phyloP scores from a whole-genome alignment of 2,113 vertebrate genomes.

The Ciconia stormi region DNA sequence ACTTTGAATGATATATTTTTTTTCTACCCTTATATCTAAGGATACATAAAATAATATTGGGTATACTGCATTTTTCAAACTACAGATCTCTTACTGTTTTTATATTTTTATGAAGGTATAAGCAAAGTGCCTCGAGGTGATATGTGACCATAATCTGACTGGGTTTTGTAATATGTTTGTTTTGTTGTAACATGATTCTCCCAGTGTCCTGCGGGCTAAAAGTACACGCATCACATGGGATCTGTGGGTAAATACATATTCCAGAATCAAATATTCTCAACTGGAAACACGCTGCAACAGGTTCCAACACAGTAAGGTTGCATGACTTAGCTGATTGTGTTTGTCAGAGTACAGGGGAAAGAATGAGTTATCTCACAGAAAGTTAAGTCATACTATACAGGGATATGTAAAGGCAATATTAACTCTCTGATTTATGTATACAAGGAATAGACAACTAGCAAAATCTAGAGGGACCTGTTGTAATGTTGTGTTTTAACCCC shows the following conservation, averaged over 20 bases:
- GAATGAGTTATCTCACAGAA: neutral
- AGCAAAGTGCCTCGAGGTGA: neutral
- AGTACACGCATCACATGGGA: neutral
- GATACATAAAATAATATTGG: neutral
- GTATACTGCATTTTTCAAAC: neutral
- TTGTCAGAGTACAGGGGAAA: neutral
- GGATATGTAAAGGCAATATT: neutral
- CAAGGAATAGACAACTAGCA: neutral
- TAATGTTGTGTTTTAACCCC: neutral
- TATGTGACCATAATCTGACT: neutral
- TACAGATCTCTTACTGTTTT: neutral
- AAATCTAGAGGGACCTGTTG: neutral
- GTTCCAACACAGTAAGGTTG: neutral
- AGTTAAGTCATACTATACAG: neutral
- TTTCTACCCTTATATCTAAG: neutral
- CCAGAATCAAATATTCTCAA: neutral
- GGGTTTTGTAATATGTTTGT: neutral
- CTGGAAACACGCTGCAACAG: neutral
- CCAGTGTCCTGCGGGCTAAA: neutral
- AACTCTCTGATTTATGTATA: neutral
- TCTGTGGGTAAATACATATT: neutral
- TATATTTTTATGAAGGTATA: neutral
- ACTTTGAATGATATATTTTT: neutral
- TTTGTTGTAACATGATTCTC: neutral
- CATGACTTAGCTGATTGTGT: neutral